These are phyloP conservation scores for Pristionchus pacificus DNA, from an alignment of 1,140 invertebrate genomes.

Conservation along the genomic window DNA sequence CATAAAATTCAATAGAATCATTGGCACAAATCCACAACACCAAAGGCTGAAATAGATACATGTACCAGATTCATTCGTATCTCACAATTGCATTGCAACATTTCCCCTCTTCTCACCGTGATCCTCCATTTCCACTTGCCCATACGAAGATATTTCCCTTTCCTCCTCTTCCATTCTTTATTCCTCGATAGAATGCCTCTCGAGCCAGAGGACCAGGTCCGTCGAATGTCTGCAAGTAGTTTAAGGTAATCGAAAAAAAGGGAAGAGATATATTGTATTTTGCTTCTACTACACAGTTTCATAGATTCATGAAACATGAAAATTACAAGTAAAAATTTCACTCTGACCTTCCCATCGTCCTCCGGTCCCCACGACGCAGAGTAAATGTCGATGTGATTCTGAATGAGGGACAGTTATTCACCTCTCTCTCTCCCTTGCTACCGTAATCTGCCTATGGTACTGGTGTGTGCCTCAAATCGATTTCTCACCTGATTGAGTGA, in stretches of 20 bases:
- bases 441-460: too few relatives aligned
- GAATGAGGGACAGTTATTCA: not conserved
- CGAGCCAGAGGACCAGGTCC: constrained; percentile 89
- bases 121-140: constrained; percentile 96
- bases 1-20: not conserved
- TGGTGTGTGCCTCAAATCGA: too few relatives aligned
- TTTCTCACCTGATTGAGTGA: constrained; percentile 70
- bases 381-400: constrained; percentile 95
- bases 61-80: too few relatives aligned
- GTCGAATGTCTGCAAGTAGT: constrained; percentile 79
- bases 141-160: constrained; percentile 98
- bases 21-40: too few relatives aligned
- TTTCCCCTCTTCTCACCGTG: constrained; percentile 62
- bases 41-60: too few relatives aligned
- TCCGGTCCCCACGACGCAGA: constrained; percentile 98
- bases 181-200: constrained; percentile 75
- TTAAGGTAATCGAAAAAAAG: too few relatives aligned
- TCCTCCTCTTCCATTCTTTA: constrained; percentile 77
- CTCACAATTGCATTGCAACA: too few relatives aligned
- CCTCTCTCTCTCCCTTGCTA: not conserved
- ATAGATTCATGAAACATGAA: too few relatives aligned
- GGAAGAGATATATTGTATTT: constrained; percentile 6
- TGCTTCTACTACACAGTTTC: too few relatives aligned
- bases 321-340: not conserved
- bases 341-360: constrained; percentile 80